Base-by-base conservation (phyloP, 2,113 vertebrate genomes). In the Catharus bicknelli region DNA sequence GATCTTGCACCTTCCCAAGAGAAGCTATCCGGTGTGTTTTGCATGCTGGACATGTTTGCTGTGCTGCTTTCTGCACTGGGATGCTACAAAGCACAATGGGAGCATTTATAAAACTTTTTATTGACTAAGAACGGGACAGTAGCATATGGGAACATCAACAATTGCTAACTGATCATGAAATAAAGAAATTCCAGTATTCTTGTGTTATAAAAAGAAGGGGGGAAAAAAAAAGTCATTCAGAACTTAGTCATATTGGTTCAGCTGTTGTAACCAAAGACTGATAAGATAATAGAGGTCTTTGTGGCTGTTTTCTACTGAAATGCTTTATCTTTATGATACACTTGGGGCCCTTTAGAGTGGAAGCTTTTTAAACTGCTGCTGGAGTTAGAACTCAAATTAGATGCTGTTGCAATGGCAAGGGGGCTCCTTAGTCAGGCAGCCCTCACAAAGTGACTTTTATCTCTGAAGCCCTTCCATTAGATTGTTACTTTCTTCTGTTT, bases 311-410 rank as follows among this genome's bases (percentile, higher is more conserved):
- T 98, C 97, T 98, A 98, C 97, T 98, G 98, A 98, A 98, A 99
- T 99, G 98, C 98, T 99, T 99, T 99, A 99, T 99, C 99, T 99
- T 98, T 98, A 98, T 98, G 98, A 99, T 99, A 99, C 98, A 98
- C 98, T 99, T 96, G 98, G 98, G 98, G 98, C 98, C 98, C 98
- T 99, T 99, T 98, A 98, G 98, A 99, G 98, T 98, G 97, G 98
- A 98, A 98, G 98, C 98, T 98, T 98, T 99, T 98, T 97, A 97
- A 98, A 97, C 98, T 97, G 97, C 98, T 98, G 96, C 97, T 98
- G 98, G 98, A 98, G 98, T 99, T 98, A 98, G 98, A 98, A 98
- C 98, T 98, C 98, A 99, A 98, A 99, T 99, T 98, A 99, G 98
- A 98, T 98, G 97, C 98, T 97, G 72, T 97, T 98, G 97, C 98